phyloP scores from a whole-genome alignment of 2,888 invertebrate genomes.

The Eretmocerus hayati region DNA sequence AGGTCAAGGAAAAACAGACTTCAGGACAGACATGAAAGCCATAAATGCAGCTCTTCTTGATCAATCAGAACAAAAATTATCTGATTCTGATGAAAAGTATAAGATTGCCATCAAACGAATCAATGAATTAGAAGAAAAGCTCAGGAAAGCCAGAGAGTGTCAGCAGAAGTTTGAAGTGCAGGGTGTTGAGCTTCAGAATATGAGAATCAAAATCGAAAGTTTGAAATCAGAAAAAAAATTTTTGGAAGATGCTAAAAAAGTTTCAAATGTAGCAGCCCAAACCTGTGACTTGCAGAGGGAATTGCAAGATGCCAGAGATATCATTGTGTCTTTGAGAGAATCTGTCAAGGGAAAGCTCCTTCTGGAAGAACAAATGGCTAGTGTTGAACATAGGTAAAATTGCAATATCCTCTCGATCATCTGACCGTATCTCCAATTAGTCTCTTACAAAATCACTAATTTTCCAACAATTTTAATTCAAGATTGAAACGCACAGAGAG shows the following conservation, averaged over 20 bases:
- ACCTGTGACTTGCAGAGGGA: slow-evolving; percentile 61
- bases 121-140: slow-evolving; percentile 57
- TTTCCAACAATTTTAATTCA: no score
- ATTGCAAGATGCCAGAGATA: slow-evolving; percentile 56
- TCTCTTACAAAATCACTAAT: no score
- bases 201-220: slow-evolving; percentile 52
- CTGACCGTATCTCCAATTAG: no score
- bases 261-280: slow-evolving; percentile 33
- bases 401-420: no score
- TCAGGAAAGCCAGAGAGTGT: slow-evolving; percentile 47
- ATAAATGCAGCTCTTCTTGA: background rate
- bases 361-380: slow-evolving; percentile 69
- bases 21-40: slow-evolving; percentile 6
- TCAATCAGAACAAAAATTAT: background rate
- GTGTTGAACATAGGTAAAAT: slow-evolving; percentile 54
- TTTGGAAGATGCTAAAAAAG: slow-evolving; percentile 52
- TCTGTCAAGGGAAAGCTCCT: slow-evolving; percentile 65
- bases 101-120: slow-evolving; percentile 56
- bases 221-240: slow-evolving; percentile 54
- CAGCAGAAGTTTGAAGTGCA: slow-evolving; percentile 52
- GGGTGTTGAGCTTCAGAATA: slow-evolving; percentile 50
- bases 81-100: slow-evolving; percentile 44
- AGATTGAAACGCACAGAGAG: slow-evolving; percentile 38
- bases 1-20: slow-evolving; percentile 6
- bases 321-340: slow-evolving; percentile 59